phyloP scores from a whole-genome alignment of 2,113 vertebrate species.

The Corythornis cristatus region DNA sequence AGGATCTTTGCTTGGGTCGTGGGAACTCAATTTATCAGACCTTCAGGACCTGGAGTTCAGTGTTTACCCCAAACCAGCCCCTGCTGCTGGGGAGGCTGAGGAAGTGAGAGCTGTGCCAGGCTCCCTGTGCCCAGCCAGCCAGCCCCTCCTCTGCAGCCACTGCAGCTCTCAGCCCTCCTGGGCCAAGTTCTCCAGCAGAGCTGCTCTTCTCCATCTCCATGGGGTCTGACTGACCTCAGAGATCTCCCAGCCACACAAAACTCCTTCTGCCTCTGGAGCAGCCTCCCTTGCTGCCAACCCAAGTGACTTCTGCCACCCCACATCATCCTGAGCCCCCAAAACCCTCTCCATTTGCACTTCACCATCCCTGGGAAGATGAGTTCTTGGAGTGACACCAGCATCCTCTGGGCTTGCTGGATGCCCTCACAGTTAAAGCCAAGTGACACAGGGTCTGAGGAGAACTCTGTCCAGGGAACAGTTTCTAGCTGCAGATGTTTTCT shows the following conservation, averaged over 20 bases:
- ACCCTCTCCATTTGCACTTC: not conserved
- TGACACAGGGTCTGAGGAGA: not conserved
- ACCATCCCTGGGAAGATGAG: not conserved
- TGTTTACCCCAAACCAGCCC: not conserved
- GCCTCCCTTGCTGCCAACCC: not conserved
- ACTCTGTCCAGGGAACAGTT: not conserved
- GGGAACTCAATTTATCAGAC: not conserved
- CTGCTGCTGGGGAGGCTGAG: not conserved
- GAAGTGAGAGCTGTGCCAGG: not conserved
- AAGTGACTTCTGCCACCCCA: accelerated
- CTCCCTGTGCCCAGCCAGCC: not conserved
- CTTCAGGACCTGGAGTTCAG: not conserved
- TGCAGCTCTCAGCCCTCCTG: not conserved
- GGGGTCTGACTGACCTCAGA: no score
- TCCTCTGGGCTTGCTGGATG: not conserved
- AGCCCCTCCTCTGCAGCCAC: not conserved
- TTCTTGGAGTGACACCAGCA: not conserved
- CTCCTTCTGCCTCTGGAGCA: not conserved
- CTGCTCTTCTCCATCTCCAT: not conserved
- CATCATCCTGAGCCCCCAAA: not conserved
- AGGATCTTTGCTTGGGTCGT: not conserved
- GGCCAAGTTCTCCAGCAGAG: not conserved
- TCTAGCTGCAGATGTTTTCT: not conserved
- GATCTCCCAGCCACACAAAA: not conserved
- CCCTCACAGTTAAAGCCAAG: not conserved